phyloP scores from a whole-genome alignment of 2,888 invertebrate genomes.

The Erebia aethiops region DNA sequence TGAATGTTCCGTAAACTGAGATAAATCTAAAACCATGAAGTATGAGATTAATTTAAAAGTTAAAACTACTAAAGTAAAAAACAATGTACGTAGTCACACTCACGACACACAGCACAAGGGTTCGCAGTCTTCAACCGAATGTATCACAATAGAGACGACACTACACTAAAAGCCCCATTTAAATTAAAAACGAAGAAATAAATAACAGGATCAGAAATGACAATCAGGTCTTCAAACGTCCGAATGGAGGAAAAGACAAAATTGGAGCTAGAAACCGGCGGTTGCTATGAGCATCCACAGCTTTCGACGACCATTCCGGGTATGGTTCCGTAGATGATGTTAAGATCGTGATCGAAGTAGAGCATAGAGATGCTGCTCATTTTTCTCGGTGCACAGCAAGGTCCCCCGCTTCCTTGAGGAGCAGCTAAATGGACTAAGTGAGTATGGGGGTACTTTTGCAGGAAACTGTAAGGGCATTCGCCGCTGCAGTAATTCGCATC shows the following conservation, averaged over 20 bases:
- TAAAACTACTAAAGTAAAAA: constrained; percentile 46
- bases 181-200: constrained; percentile 28
- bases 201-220: constrained; percentile 15
- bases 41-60: constrained; percentile 34
- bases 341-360: constrained; percentile 94
- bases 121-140: constrained; percentile 76
- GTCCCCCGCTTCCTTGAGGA: constrained; percentile 89
- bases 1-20: constrained; percentile 27
- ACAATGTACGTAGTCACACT: constrained; percentile 61
- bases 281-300: constrained; percentile 93
- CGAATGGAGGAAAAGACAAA: constrained; percentile 10
- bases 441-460: constrained; percentile 94
- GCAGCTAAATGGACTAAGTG: constrained; percentile 92
- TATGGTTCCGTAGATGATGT: constrained; percentile 93
- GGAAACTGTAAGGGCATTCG: constrained; percentile 94
- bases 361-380: constrained; percentile 95
- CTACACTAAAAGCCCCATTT: constrained; percentile 59
- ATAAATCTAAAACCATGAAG: constrained; percentile 28
- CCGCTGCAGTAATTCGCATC: constrained; percentile 98
- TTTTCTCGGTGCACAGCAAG: constrained; percentile 96
- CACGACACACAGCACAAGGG: constrained; percentile 72
- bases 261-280: constrained; percentile 33
- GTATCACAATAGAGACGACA: constrained; percentile 72
- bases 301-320: constrained; percentile 97
- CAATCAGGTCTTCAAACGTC: constrained; percentile 21